Base-by-base conservation (phyloP, 2,797 vertebrate genomes). In the Manis javanica region DNA sequence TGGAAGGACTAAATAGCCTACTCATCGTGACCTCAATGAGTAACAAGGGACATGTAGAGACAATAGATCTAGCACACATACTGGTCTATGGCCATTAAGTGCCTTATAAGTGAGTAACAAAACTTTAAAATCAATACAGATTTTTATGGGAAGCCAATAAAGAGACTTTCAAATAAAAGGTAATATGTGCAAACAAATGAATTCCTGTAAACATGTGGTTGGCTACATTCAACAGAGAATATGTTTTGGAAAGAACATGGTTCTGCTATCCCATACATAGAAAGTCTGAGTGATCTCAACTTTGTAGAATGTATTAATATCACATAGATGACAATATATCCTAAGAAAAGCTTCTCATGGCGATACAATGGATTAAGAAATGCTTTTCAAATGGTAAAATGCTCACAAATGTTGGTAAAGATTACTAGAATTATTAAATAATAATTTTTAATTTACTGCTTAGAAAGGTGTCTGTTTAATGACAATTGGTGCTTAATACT, bases 61-160 rank as follows among this genome's bases (percentile, higher is more conserved):
- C 53, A 95, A 89, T 39, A 92, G 74, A 92, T 81, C 42, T 63
- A 82, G 79, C 51, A 87, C 21, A 93, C 51, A 93, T 81, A 72
- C 74, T 78, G 13, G 39, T 75, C 88, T 93, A n/a, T 68, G 64
- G 66, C 24, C 61, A 89, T 77, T 94, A 96, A 96, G 39, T 81
- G 69, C 78, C 78, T 89, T 89, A 82, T 66, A 95, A 96, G 66
- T 94, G 81, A 96, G 53, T 81, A 95, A 94, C 49, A 92, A 90
- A 97, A 95, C 42, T 96, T 98, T 86, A 92, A 95, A 97, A 95
- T 97, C 90, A 94, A 96, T 94, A 94, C 68, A 92, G 24, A 82
- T 39, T 96, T 93, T 95, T 95, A 95, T 96, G 86, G 64, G 37
- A 96, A 95, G 21, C 69, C 90, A 94, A 88, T 72, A 86, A 93